Conservation (phyloP, 2,888 invertebrate genomes). For the Podabrus alpinus region DNA sequence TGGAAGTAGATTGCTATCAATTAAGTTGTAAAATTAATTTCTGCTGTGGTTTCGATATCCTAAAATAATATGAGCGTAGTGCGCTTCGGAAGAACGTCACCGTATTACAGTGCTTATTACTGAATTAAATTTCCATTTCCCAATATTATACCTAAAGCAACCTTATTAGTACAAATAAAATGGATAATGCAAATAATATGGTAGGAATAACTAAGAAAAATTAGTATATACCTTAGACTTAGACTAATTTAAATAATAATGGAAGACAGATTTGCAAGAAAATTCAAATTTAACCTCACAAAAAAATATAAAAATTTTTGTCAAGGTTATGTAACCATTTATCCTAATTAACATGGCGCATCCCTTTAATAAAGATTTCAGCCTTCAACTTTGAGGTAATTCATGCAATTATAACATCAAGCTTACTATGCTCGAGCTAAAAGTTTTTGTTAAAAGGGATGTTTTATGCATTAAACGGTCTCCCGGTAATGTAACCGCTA, state of each 20-base stretch:
- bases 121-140: background rate
- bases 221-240: background rate
- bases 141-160: background rate
- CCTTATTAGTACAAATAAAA: background rate
- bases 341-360: background rate
- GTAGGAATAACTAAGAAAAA: background rate
- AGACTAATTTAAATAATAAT: background rate
- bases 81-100: background rate
- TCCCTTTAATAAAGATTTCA: background rate
- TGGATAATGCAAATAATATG: background rate
- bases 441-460: background rate
- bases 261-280: background rate
- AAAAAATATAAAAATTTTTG: background rate
- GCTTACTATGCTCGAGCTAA: background rate
- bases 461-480: background rate
- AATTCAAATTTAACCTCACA: background rate
- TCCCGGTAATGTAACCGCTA: background rate
- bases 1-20: background rate
- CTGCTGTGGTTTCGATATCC: background rate
- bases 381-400: background rate
- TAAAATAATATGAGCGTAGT: background rate
- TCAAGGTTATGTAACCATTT: background rate
- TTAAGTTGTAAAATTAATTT: background rate
- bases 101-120: background rate
- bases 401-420: background rate